phyloP scores from a whole-genome alignment of 1,140 invertebrate genomes.

The Stegodyphus dumicola region DNA sequence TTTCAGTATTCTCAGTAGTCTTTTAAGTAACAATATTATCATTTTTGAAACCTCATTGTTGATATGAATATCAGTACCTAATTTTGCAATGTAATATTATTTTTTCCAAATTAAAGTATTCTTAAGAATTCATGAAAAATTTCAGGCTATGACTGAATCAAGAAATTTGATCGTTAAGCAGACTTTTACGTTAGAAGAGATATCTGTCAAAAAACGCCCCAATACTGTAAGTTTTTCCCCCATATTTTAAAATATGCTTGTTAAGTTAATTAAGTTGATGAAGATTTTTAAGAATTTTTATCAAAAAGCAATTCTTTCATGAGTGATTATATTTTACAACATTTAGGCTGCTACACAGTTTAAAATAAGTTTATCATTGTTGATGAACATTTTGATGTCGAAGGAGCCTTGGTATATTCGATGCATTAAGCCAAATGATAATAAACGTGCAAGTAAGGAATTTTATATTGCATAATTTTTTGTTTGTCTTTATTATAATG shows the following conservation, averaged over 20 bases:
- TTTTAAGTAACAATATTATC: too few relatives aligned
- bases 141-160: conserved; percentile 78
- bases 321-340: neutral
- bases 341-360: conserved; percentile 85
- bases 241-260: neutral
- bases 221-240: conserved; percentile 73
- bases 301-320: neutral
- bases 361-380: conserved; percentile 83
- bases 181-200: conserved; percentile 75
- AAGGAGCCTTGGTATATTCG: conserved; percentile 92
- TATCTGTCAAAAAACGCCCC: conserved; percentile 82
- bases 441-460: conserved; percentile 74
- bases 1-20: too few relatives aligned
- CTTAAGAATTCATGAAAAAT: neutral
- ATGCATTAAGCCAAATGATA: conserved; percentile 91
- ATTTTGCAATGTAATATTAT: too few relatives aligned
- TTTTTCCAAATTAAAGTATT: too few relatives aligned
- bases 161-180: conserved; percentile 78
- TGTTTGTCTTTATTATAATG: too few relatives aligned
- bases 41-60: too few relatives aligned
- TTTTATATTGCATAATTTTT: neutral
- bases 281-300: neutral
- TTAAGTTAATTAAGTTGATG: neutral
- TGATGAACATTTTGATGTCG: conserved; percentile 86
- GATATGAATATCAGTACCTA: too few relatives aligned